phyloP scores from a whole-genome alignment of 2,113 vertebrate genomes.

The Vicugna pacos region DNA sequence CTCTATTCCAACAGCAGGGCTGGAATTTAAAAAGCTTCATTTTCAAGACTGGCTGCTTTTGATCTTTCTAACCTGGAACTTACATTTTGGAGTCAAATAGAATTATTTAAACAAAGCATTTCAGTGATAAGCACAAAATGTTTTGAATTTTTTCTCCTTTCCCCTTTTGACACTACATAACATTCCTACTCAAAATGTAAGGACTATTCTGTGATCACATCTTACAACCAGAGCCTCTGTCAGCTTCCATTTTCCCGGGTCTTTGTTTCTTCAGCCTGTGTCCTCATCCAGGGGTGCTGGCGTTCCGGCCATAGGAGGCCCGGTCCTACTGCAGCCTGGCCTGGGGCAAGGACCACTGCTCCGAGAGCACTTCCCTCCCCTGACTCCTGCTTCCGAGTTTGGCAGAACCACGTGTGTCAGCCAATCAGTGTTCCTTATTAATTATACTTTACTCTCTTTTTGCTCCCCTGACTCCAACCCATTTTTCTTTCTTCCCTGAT shows the following conservation, averaged over 20 bases:
- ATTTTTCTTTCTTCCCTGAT: neutral
- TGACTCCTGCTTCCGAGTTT: neutral
- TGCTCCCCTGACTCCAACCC: neutral
- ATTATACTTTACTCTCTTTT: neutral
- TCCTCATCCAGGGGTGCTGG: neutral
- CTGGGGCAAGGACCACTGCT: neutral
- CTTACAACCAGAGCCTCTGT: neutral
- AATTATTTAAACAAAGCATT: conserved; percentile 80
- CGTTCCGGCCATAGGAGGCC: neutral
- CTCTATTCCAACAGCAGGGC: conserved; percentile 68
- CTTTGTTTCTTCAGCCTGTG: neutral
- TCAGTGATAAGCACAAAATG: conserved; percentile 65
- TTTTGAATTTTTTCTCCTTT: conserved; percentile 11
- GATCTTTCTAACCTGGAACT: conserved; percentile 76
- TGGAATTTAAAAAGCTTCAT: conserved; percentile 80
- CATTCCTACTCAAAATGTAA: conserved; percentile 25
- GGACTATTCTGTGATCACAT: neutral
- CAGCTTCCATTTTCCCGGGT: neutral
- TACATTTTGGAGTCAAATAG: conserved; percentile 78
- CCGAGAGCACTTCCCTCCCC: neutral
- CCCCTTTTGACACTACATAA: neutral
- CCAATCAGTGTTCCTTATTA: neutral
- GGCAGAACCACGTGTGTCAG: neutral
- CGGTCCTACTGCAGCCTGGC: neutral
- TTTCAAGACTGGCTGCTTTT: conserved; percentile 78